Conservation (phyloP, 2,113 vertebrate species). For the Bettongia penicillata region DNA sequence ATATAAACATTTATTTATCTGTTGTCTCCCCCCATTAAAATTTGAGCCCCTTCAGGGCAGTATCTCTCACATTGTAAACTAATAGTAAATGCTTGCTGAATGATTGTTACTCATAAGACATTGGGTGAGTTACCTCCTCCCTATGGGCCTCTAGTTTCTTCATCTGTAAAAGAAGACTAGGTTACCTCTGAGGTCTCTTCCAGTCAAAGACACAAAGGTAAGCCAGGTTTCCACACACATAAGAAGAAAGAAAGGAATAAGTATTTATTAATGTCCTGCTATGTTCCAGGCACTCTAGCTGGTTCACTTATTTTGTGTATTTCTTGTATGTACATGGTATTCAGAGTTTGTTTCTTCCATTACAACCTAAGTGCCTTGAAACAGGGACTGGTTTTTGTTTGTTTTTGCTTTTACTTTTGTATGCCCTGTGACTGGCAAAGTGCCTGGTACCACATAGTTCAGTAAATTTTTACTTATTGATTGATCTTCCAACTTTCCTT, state of each 20-base stretch:
- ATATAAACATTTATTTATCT: background rate
- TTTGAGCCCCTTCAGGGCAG: background rate
- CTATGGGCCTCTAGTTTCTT: background rate
- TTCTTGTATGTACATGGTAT: background rate
- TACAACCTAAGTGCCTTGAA: background rate
- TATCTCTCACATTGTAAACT: background rate
- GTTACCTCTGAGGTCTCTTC: background rate
- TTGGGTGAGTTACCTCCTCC: background rate
- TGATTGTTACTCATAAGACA: background rate
- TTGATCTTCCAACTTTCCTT: background rate
- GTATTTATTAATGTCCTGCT: background rate
- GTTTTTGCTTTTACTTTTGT: background rate
- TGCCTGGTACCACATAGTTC: background rate
- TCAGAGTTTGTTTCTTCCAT: background rate
- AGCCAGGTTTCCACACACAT: background rate
- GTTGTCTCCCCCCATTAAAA: background rate
- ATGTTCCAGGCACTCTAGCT: too few relatives aligned
- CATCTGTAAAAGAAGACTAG: background rate
- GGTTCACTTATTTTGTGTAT: background rate
- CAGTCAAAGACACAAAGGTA: background rate
- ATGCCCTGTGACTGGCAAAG: background rate
- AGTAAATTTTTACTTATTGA: background rate
- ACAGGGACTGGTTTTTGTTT: too few relatives aligned
- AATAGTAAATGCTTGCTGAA: background rate
- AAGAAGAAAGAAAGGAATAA: background rate